phyloP scores from a whole-genome alignment of 2,797 vertebrate genomes.

The Rhinogobio ventralis region DNA sequence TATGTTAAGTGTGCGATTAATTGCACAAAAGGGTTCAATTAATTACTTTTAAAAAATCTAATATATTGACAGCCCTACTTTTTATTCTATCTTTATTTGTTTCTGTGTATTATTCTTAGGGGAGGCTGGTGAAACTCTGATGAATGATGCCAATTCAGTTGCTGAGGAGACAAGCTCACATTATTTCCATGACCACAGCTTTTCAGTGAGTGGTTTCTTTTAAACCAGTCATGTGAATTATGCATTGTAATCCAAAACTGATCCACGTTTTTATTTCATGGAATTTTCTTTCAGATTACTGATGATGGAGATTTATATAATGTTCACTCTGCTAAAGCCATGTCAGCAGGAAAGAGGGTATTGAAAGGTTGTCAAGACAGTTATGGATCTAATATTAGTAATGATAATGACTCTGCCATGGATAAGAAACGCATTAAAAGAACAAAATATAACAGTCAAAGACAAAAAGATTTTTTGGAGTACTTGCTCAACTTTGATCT shows the following conservation, averaged over 20 bases:
- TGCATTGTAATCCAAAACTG: conserved; percentile 7
- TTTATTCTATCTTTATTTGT: conserved; percentile 30
- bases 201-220: conserved; percentile 23
- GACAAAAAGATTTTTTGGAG: conserved; percentile 47
- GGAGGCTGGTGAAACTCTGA: conserved; percentile 25
- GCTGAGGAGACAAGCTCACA: background rate
- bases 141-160: background rate
- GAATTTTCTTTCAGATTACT: conserved; percentile 22
- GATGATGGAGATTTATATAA: conserved; percentile 3
- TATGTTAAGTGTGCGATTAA: background rate
- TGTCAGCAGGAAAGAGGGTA: background rate
- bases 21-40: background rate
- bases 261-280: conserved; percentile 38
- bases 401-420: conserved; percentile 9
- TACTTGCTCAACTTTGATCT: conserved; percentile 61
- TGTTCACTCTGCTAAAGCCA: conserved; percentile 7
- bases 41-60: background rate
- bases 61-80: background rate
- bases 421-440: conserved; percentile 41
- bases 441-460: conserved; percentile 13
- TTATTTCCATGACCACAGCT: background rate
- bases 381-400: background rate
- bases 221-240: background rate
- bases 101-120: conserved; percentile 50
- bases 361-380: background rate